Percentiles rank a stretch among this genome's conserved stretches.
phyloP scores from a whole-genome alignment of 1,140 invertebrate genomes.

The Dendrolimus kikuchii region DNA sequence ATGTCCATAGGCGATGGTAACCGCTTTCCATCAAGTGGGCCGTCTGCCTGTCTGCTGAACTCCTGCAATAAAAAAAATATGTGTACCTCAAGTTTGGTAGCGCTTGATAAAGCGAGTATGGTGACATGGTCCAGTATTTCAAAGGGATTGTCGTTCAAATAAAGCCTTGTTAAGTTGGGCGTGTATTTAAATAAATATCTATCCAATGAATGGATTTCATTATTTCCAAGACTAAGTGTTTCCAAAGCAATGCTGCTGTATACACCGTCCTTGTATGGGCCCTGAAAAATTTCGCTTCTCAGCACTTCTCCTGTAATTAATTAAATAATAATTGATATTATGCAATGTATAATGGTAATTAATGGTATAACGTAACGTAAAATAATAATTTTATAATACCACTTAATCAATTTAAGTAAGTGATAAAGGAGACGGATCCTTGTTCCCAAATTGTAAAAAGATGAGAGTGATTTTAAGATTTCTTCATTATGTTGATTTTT shows the following conservation, averaged over 20 bases:
- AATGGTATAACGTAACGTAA: too few species aligned
- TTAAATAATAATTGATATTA: background rate
- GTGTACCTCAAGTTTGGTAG: slow-evolving; percentile 74
- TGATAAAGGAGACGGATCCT: too few species aligned
- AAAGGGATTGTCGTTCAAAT: slow-evolving; percentile 80
- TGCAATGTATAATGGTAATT: too few species aligned
- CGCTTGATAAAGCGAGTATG: slow-evolving; percentile 72
- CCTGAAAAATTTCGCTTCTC: slow-evolving; percentile 74
- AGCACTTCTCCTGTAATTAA: slow-evolving; percentile 72
- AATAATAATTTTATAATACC: too few species aligned
- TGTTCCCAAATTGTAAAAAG: too few species aligned
- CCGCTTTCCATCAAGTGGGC: too few species aligned
- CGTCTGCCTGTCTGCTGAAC: background rate
- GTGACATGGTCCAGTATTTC: slow-evolving; percentile 75
- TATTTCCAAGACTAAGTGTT: slow-evolving; percentile 78
- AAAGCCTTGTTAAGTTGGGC: slow-evolving; percentile 75
- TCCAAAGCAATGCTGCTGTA: slow-evolving; percentile 78
- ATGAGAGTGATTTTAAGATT: too few species aligned
- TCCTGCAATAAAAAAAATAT: background rate
- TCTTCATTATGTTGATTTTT: too few species aligned
- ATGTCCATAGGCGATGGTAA: too few species aligned
- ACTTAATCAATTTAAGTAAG: too few species aligned
- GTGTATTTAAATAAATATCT: slow-evolving; percentile 81
- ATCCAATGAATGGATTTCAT: slow-evolving; percentile 78
- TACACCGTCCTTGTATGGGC: slow-evolving; percentile 69